phyloP scores from a whole-genome alignment of 2,113 vertebrate genomes.

The Hemicordylus capensis region DNA sequence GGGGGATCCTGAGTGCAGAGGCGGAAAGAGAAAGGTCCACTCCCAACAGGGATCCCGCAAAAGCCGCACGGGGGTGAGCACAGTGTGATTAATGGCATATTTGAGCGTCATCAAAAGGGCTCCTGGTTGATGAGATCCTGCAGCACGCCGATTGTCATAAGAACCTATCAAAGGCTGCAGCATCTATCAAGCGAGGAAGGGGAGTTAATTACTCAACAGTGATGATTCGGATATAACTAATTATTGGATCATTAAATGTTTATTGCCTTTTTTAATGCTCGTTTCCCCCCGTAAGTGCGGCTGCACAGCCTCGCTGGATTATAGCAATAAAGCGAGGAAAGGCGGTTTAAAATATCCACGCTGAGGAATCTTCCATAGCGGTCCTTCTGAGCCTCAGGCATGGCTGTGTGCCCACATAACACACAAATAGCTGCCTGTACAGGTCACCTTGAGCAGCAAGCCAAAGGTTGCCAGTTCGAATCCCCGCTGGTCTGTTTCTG shows the following conservation, averaged over 20 bases:
- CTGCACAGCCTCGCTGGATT: slow-evolving; percentile 73
- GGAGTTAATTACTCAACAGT: slow-evolving; percentile 83
- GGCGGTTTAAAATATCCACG: slow-evolving; percentile 49
- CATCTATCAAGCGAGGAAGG: slow-evolving; percentile 75
- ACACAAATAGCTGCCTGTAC: too few species aligned
- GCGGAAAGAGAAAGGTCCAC: slow-evolving; percentile 29
- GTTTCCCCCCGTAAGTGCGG: slow-evolving; percentile 72
- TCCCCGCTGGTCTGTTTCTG: too few species aligned
- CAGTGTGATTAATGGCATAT: slow-evolving; percentile 65
- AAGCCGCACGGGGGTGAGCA: slow-evolving; percentile 18
- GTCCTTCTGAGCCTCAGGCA: slow-evolving; percentile 22
- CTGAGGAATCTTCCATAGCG: slow-evolving; percentile 55
- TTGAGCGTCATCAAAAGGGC: slow-evolving; percentile 66
- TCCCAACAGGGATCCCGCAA: background rate
- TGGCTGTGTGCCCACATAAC: too few species aligned
- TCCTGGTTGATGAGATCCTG: slow-evolving; percentile 66
- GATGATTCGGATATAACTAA: slow-evolving; percentile 84
- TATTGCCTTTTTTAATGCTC: slow-evolving; percentile 81
- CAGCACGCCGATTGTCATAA: slow-evolving; percentile 72
- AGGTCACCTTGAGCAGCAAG: too few species aligned
- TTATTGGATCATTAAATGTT: slow-evolving; percentile 86
- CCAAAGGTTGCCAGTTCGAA: too few species aligned
- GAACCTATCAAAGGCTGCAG: slow-evolving; percentile 72
- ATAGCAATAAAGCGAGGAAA: slow-evolving; percentile 63
- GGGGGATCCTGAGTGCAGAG: background rate